Evolutionary conservation across 64 coral and sea anemone species (phyloP).

Genomic region (Pocillopora damicornis): DNA sequence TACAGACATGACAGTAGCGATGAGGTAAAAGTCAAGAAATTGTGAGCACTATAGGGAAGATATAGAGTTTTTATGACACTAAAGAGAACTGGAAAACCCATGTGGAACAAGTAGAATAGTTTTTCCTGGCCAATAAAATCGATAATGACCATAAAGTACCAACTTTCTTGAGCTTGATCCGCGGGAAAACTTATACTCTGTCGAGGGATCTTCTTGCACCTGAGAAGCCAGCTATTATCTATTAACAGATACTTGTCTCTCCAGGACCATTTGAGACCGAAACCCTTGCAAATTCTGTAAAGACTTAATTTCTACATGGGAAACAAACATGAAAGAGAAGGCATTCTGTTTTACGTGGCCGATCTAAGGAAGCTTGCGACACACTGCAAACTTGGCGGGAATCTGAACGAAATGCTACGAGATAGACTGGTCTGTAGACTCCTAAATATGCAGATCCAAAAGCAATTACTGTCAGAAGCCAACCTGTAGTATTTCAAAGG

Average conservation of each 20-base stretch:
- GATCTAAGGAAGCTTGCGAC: constrained; percentile 6
- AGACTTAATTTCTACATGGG: constrained; percentile 8
- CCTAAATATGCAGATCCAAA: neutral
- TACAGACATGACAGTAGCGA: too few relatives aligned
- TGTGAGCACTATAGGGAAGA: too few relatives aligned
- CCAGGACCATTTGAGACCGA: neutral
- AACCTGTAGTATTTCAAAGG: neutral
- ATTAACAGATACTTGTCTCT: neutral
- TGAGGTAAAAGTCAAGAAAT: too few relatives aligned
- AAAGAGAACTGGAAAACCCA: too few relatives aligned
- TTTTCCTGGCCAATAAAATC: too few relatives aligned
- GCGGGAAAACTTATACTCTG: neutral
- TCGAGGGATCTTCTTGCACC: constrained; percentile 5
- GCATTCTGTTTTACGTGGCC: neutral
- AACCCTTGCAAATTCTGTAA: constrained; percentile 12
- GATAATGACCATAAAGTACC: too few relatives aligned
- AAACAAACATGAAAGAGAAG: neutral
- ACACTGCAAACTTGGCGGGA: neutral
- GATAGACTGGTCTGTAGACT: neutral
- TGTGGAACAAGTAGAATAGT: too few relatives aligned
- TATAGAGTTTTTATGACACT: too few relatives aligned
- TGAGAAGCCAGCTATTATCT: constrained; percentile 1
- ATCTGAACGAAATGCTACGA: neutral
- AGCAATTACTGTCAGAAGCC: neutral
- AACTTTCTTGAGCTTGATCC: too few relatives aligned